Base-by-base conservation (phyloP, 2,797 vertebrate genomes). In the Chloroceryle amazona region DNA sequence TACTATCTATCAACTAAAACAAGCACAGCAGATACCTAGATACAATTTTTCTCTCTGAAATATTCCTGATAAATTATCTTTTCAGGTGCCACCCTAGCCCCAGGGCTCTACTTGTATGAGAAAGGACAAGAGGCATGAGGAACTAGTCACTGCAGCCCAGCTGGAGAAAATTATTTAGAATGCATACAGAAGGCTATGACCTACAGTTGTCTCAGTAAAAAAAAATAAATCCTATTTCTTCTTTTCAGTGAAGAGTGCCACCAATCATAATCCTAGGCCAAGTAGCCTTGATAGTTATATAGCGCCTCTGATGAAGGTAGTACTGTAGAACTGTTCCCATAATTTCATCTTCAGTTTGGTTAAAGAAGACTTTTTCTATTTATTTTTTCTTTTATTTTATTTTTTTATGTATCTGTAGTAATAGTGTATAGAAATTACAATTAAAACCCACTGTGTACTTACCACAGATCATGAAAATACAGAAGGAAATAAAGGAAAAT, bases 11-110 rank as follows among this genome's bases (percentile, higher is more conserved):
- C 31, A 71, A 16, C 18, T 80, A 76, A 71, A 85, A 25, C 26
- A 51, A 49, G 35, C 10, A 22, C 21, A 81, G 10, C 9, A 78
- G 18, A 65, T 42, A 72, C 3, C 1, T 14, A 41, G 46, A 28
- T 10, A 41, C 4, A 0, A 29, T 25, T 67, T 86, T 61, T 47
- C 15, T 74, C 10, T 39, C 26, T 13, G 11, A 4, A 23, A 6
- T 39, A 73, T 46, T 58, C n/a, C 35, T 66, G 18, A 58, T 39
- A 87, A 90, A 49, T 26, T 71, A 46, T 37, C 3, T 78, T 74
- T 63, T 73, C 33, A 68, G 46, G 7, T 16, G 49, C 4, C 0
- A 3, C 2, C 7, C 3, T 10, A 71, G 17, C 31, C 10, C 6
- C 18, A 35, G 29, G 33, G 28, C 11, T 67, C 2, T 81, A 29